Evolutionary conservation across 1,140 invertebrate species (phyloP).

Genomic region (Atta cephalotes): DNA sequence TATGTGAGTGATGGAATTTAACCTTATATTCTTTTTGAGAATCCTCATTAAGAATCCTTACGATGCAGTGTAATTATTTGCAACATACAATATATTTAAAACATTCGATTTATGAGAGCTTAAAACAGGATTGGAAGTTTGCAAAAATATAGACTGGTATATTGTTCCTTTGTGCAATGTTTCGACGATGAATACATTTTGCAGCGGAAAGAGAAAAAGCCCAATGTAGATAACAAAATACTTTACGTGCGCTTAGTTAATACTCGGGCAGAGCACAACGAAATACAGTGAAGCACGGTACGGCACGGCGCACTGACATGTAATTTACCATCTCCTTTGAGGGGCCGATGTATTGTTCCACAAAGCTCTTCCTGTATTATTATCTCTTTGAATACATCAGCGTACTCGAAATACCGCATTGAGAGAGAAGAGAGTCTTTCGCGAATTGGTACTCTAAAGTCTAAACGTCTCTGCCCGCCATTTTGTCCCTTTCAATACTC

Average conservation of each 20-base stretch:
- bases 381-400: slow-evolving; percentile 63
- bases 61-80: too few species aligned
- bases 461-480: slow-evolving; percentile 7
- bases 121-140: background rate
- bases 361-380: slow-evolving; percentile 60
- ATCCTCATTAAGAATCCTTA: too few species aligned
- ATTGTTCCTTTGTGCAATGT: background rate
- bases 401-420: slow-evolving; percentile 50
- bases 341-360: slow-evolving; percentile 60
- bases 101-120: background rate
- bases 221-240: slow-evolving; percentile 54
- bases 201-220: slow-evolving; percentile 6
- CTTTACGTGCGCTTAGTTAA: slow-evolving; percentile 61
- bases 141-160: background rate
- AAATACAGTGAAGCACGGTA: slow-evolving; percentile 39
- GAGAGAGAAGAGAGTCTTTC: slow-evolving; percentile 39
- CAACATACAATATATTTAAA: background rate
- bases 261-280: slow-evolving; percentile 44
- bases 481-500: slow-evolving; percentile 15
- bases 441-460: slow-evolving; percentile 54
- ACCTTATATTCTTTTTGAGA: too few species aligned
- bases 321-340: slow-evolving; percentile 63
- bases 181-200: slow-evolving; percentile 37
- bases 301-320: slow-evolving; percentile 53
- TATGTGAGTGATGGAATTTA: too few species aligned